A percentile compares a stretch with the other conserved stretches of the same genome.
phyloP scores from a whole-genome alignment of 1,140 invertebrate genomes.

The Phymorhynchus buccinoides region DNA sequence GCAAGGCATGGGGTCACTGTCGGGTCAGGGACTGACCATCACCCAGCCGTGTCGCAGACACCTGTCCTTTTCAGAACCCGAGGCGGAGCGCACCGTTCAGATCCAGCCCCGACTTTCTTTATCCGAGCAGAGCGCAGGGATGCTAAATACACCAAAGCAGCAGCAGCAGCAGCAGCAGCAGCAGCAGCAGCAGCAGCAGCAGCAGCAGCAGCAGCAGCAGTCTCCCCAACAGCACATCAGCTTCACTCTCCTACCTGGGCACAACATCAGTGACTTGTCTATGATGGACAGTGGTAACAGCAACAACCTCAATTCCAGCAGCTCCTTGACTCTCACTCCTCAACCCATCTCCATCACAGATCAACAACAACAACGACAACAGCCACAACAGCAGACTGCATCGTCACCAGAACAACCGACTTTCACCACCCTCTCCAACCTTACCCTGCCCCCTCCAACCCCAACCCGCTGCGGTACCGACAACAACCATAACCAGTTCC shows the following conservation, averaged over 20 bases:
- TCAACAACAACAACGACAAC: slow-evolving; percentile 26
- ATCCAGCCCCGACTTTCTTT: not conserved
- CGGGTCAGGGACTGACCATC: slow-evolving; percentile 23
- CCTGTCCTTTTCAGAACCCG: slow-evolving; percentile 29
- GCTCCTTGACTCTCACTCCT: not conserved
- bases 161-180: slow-evolving; percentile 25
- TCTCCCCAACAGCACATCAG: slow-evolving; percentile 26
- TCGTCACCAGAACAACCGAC: not conserved
- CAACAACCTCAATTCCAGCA: not conserved
- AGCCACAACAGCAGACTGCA: slow-evolving; percentile 22
- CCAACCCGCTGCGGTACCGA: not conserved
- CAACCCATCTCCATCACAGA: not conserved
- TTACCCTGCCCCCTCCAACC: not conserved
- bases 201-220: slow-evolving; percentile 7
- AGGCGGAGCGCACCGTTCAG: not conserved
- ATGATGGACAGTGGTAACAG: not conserved
- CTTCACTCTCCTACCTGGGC: slow-evolving; percentile 30
- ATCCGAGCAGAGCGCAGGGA: not conserved
- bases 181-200: slow-evolving; percentile 20
- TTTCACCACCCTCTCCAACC: not conserved
- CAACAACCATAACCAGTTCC: not conserved
- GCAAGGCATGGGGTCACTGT: slow-evolving; percentile 15
- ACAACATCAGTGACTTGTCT: not conserved
- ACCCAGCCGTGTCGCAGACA: not conserved
- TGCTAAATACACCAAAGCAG: not conserved